Evolutionary conservation across 1,140 invertebrate genomes (phyloP).

Genomic region (Bilobella aurantiaca): DNA sequence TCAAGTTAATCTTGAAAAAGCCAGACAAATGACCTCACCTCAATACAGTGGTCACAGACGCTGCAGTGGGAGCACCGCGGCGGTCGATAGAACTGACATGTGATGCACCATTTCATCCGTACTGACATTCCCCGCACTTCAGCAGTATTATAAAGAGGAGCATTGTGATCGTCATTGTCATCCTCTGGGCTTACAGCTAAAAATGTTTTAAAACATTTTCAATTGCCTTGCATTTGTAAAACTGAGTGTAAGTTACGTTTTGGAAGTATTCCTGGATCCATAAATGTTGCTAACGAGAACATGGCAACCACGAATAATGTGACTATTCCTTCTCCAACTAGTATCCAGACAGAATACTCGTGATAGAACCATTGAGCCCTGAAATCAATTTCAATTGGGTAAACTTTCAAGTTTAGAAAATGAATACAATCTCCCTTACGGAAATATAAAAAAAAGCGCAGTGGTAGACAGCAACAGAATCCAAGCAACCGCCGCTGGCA

Average conservation of each 20-base stretch:
- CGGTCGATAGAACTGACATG: constrained; percentile 98
- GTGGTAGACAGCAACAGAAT: constrained; percentile 78
- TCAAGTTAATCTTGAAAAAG: not conserved
- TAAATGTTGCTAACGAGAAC: constrained; percentile 95
- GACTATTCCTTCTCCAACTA: constrained; percentile 82
- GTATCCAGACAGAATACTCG: constrained; percentile 71
- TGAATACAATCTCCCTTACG: constrained; percentile 56
- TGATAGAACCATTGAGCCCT: constrained; percentile 75
- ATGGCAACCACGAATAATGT: constrained; percentile 95
- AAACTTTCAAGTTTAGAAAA: not conserved
- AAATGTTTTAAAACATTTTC: constrained; percentile 11
- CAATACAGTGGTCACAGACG: constrained; percentile 97
- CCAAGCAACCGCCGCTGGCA: constrained; percentile 95
- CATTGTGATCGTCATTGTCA: constrained; percentile 90
- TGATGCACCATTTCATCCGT: constrained; percentile 99
- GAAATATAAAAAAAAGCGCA: constrained; percentile 87
- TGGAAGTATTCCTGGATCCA: constrained; percentile 98
- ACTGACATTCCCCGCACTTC: constrained; percentile 97
- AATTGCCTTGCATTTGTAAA: not conserved
- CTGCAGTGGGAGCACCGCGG: constrained; percentile 98
- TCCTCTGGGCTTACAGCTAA: constrained; percentile 90
- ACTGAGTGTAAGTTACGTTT: constrained; percentile 59
- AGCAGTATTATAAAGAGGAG: constrained; percentile 94
- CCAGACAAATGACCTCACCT: constrained; percentile 67
- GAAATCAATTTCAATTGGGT: constrained; percentile 39